Percentiles rank a stretch among this genome's conserved stretches.
These are phyloP conservation scores for Sceloporus tristichus DNA, from an alignment of 2,113 vertebrate species.

Conservation along the genomic window DNA sequence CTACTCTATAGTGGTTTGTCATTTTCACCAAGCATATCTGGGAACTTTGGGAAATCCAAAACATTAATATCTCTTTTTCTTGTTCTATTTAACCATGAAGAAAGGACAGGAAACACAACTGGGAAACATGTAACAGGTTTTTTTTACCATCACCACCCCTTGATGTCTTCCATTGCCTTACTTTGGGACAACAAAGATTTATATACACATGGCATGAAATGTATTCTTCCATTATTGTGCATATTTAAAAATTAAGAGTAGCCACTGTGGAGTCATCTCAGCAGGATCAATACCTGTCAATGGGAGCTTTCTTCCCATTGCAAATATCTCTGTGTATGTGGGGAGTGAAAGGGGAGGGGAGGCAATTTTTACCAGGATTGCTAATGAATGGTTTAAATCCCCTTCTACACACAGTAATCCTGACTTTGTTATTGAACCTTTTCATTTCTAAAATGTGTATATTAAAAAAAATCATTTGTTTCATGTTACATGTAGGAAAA, in stretches of 20 bases:
- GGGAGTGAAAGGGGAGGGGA: neutral
- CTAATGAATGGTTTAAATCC: neutral
- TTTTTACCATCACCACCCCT: neutral
- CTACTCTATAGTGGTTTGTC: neutral
- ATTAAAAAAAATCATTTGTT: neutral
- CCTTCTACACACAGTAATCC: neutral
- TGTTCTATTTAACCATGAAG: neutral
- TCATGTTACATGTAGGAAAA: neutral
- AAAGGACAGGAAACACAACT: neutral
- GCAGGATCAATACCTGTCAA: neutral
- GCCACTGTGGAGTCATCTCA: neutral
- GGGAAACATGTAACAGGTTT: neutral
- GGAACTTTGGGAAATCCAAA: neutral
- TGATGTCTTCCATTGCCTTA: neutral
- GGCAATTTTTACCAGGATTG: neutral
- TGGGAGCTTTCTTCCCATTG: neutral
- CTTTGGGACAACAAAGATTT: neutral
- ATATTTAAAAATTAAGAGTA: neutral
- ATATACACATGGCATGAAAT: neutral
- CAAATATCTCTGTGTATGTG: neutral
- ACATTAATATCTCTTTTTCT: neutral
- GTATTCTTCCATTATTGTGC: neutral
- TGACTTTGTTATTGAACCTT: neutral
- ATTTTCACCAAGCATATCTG: neutral
- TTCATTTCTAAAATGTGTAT: neutral